Conservation (phyloP, 2,113 vertebrate genomes). For the Paralichthys olivaceus region DNA sequence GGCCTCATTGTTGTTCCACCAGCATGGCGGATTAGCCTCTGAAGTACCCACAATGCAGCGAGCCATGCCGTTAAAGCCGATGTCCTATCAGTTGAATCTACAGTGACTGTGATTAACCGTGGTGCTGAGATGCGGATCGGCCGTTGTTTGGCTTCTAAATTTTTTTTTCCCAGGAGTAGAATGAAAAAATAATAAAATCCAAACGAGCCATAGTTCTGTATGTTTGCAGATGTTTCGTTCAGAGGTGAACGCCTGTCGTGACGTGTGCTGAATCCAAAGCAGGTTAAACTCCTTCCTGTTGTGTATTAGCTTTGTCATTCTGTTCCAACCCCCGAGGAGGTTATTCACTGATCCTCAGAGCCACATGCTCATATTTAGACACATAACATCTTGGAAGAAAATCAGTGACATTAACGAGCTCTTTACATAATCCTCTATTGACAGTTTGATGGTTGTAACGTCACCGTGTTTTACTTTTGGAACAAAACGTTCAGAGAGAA, state of each 20-base stretch:
- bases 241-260: constrained; percentile 51
- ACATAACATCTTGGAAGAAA: not conserved
- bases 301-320: constrained; percentile 10
- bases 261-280: constrained; percentile 52
- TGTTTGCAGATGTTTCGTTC: constrained; percentile 72
- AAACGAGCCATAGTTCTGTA: constrained; percentile 38
- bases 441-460: constrained; percentile 6
- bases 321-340: constrained; percentile 7
- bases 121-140: constrained; percentile 7
- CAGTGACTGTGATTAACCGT: constrained; percentile 28
- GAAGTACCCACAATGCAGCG: constrained; percentile 12
- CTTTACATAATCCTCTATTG: constrained; percentile 4
- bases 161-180: constrained; percentile 14
- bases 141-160: constrained; percentile 4
- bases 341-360: constrained; percentile 12
- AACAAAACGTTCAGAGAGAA: constrained; percentile 13
- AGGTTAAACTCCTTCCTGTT: constrained; percentile 35
- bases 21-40: not conserved
- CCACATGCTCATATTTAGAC: constrained; percentile 6
- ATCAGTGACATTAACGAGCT: not conserved
- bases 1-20: not conserved
- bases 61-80: not conserved
- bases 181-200: constrained; percentile 27
- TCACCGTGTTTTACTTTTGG: constrained; percentile 8
- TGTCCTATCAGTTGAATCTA: not conserved